Evolutionary conservation across 2,113 vertebrate genomes (phyloP).

Genomic region (Neofelis nebulosa): DNA sequence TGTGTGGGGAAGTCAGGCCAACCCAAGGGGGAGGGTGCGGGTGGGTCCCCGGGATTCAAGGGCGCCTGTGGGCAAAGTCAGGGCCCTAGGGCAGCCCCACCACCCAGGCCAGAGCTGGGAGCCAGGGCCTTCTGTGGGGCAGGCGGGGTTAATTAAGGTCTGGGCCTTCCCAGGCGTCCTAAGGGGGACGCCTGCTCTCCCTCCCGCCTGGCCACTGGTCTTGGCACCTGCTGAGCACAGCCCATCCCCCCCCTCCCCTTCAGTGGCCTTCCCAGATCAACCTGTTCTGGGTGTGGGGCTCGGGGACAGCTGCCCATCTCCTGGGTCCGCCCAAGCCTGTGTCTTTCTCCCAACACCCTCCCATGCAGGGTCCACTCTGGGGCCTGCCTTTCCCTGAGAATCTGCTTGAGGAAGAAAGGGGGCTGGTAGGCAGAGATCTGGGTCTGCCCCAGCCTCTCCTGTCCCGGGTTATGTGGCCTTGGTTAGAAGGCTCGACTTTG

Average conservation of each 20-base stretch:
- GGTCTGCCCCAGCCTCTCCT: not conserved
- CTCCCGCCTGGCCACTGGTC: conserved; percentile 40
- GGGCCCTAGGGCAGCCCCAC: not conserved
- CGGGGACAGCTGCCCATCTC: not conserved
- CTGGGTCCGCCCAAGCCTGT: not conserved
- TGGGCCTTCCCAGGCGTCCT: conserved; percentile 12
- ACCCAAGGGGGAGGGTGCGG: not conserved
- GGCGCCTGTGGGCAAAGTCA: not conserved
- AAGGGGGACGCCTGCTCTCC: not conserved
- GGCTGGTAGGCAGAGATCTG: not conserved
- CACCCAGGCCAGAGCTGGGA: not conserved
- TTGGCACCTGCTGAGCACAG: conserved; percentile 39
- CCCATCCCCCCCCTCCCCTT: conserved; percentile 21
- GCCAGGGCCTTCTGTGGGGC: not conserved
- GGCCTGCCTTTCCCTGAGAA: not conserved
- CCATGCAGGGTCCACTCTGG: not conserved
- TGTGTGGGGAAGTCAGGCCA: not conserved
- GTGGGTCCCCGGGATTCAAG: not conserved
- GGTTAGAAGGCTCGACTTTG: not conserved
- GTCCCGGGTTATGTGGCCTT: not conserved
- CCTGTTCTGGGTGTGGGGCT: conserved; percentile 76
- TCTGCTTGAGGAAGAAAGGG: not conserved
- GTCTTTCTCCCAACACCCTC: not conserved
- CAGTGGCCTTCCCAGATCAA: conserved; percentile 63
- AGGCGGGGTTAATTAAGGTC: conserved; percentile 57